Base-by-base conservation (phyloP, 2,888 invertebrate species). In the Pachymerium ferrugineum region DNA sequence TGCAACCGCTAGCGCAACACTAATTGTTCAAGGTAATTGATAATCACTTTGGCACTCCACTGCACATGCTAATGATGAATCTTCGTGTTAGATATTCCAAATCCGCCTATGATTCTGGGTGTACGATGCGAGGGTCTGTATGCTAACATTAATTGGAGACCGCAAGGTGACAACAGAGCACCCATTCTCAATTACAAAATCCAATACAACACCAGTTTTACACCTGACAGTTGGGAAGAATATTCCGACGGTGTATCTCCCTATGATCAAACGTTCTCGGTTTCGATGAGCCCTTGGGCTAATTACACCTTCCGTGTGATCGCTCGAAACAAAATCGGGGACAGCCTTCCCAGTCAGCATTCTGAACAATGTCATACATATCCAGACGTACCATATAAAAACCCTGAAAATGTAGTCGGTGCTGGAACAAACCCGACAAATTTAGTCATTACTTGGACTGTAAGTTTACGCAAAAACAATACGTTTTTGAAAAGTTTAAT, bases 271-370 rank as follows among this genome's bases (percentile, higher is more conserved):
- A 69, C 73, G n/a, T 16, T 74, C 12, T 76, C 84, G 82, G 84
- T 88, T 28, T 84, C 85, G n/a, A 85, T 90, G 84, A 90, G 90
- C 71, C 96, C 97, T 0, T 97, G 93, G 93, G 91, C 95, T 14
- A 96, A 96, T 84, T 99, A 97, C 81, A 95, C 95, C 0, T 98
- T 96, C 88, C 87, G 93, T 76, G 93, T 96, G 47, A 87, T 92
- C 67, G 98, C 98, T 0, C 88, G 89, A 83, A 99, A 99, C 83
- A 92, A 92, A 84, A 92, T 97, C 79, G 98, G 98, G 0, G 87
- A 88, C 3, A 95, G 97, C 0, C 81, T 87, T 16, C 93, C 96
- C 0, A 97, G 96, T n/a, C 82, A 85, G 0, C 92, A 93, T 82
- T 93, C 94, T 10, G 87, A 81, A 28, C 86, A 89, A 35, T 99